Base-by-base conservation (phyloP, 2,113 vertebrate species). In the Pitta sordida region DNA sequence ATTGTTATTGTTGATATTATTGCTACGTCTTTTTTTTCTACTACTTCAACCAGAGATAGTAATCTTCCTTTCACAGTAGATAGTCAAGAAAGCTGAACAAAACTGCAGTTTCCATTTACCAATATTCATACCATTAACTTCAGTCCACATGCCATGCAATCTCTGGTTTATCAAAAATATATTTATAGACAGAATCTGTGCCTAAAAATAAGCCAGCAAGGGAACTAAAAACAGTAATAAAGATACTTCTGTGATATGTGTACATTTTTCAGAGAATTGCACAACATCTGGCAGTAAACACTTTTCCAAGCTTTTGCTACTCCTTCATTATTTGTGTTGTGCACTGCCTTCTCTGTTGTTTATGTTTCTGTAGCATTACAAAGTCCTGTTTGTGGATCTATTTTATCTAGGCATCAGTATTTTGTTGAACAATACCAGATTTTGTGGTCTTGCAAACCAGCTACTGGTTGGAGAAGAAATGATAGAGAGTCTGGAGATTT, bases 371-470 rank as follows among this genome's bases (percentile, higher is more conserved):
- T 74, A 83, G n/a, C 48, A 16, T 62, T 69, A 27, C 17, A 30
- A 19, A 76, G 46, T 60, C 46, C 41, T 79, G 15, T 95, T 90
- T 94, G 64, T 86, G 56, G 48, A 74, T 11, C 56, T 48, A 39
- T 68, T 78, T 56, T 88, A 24, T 93, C 88, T 84, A 67, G 60
- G n/a, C 79, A 80, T 58, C 71, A 74, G 63, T 34, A n/a, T 21
- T 90, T 39, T 59, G n/a, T 32, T 96, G 87, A 95, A 80, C 69
- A 77, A 23, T 94, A 90, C 71, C 91, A 96, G 93, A 96, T 88
- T 93, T 94, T 94, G 82, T 94, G 94, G 94, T 96, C 71, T 91
- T 83, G 51, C 75, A 93, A 86, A 83, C 26, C 15, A 83, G 68
- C 85, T 95, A 83, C 93, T 91, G 37, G 71, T 90, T 90, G 51